Percentiles rank a stretch among this genome's conserved stretches.
Evolutionary conservation across 2,113 vertebrate genomes (phyloP).

Genomic region (Tragelaphus buxtoni): DNA sequence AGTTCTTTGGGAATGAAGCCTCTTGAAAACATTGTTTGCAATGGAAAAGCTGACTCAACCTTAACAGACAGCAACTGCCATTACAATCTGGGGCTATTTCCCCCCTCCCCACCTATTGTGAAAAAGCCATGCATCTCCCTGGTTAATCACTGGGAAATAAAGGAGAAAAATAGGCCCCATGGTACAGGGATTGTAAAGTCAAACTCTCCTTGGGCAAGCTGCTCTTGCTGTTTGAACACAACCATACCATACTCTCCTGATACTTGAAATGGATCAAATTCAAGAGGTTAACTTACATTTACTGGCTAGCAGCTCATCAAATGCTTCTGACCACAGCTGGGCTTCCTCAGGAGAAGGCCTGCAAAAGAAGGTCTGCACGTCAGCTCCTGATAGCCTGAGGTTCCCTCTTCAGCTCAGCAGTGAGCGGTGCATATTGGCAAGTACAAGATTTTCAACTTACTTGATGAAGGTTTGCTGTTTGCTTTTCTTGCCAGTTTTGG

Average conservation of each 20-base stretch:
- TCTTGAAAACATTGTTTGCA: slow-evolving; percentile 14
- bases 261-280: neutral
- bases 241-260: neutral
- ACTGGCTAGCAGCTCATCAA: slow-evolving; percentile 90
- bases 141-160: neutral
- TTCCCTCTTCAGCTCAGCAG: neutral
- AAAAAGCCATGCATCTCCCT: neutral
- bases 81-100: neutral
- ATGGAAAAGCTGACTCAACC: slow-evolving; percentile 72
- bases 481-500: slow-evolving; percentile 76
- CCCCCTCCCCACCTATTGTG: neutral
- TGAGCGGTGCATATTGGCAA: neutral
- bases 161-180: neutral
- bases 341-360: slow-evolving; percentile 91
- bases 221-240: neutral
- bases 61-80: slow-evolving; percentile 18
- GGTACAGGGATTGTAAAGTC: neutral
- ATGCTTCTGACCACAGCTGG: slow-evolving; percentile 89
- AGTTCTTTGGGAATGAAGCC: slow-evolving; percentile 22
- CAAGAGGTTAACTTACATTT: slow-evolving; percentile 86
- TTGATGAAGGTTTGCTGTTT: slow-evolving; percentile 78
- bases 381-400: neutral
- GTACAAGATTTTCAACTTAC: slow-evolving; percentile 55
- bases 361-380: slow-evolving; percentile 15
- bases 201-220: neutral